Conservation (phyloP, 2,888 invertebrate species). For the Hirtodrosophila cameraria region DNA sequence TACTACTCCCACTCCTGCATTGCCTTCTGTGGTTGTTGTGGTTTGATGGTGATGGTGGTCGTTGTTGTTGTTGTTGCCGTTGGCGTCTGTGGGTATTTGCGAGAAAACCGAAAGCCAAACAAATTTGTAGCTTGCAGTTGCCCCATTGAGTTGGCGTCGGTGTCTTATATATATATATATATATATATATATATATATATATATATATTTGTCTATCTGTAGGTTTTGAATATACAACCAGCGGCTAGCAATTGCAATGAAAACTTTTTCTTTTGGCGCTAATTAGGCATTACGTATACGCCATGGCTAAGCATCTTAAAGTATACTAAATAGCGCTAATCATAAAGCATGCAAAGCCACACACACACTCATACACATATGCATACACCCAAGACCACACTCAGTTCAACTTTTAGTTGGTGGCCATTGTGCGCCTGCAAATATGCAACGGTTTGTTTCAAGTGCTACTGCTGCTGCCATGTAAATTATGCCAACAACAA, state of each 20-base stretch:
- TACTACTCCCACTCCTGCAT: constrained; percentile 12
- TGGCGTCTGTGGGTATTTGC: constrained; percentile 43
- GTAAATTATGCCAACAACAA: constrained; percentile 71
- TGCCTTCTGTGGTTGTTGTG: constrained; percentile 1
- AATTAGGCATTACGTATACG: constrained; percentile 70
- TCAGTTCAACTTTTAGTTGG: constrained; percentile 26
- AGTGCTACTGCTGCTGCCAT: constrained; percentile 55
- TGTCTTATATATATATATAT: constrained; percentile 13
- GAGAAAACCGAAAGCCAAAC: constrained; percentile 64
- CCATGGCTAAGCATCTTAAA: constrained; percentile 56
- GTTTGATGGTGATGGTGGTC: constrained; percentile 9
- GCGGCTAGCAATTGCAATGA: constrained; percentile 61
- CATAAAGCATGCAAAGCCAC: constrained; percentile 46
- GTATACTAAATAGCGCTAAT: constrained; percentile 70
- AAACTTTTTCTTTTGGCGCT: constrained; percentile 63
- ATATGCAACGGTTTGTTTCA: constrained; percentile 63
- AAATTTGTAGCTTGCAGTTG: constrained; percentile 71
- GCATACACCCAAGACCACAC: constrained; percentile 3
- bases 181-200: constrained; percentile 3
- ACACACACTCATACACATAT: constrained; percentile 3
- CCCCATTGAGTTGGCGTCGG: constrained; percentile 55
- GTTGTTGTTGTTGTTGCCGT: constrained; percentile 37
- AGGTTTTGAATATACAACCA: constrained; percentile 49
- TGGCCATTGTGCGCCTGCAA: constrained; percentile 49
- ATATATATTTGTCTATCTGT: constrained; percentile 6